phyloP scores from a whole-genome alignment of 2,888 invertebrate genomes.

The Ormyrus thymus region DNA sequence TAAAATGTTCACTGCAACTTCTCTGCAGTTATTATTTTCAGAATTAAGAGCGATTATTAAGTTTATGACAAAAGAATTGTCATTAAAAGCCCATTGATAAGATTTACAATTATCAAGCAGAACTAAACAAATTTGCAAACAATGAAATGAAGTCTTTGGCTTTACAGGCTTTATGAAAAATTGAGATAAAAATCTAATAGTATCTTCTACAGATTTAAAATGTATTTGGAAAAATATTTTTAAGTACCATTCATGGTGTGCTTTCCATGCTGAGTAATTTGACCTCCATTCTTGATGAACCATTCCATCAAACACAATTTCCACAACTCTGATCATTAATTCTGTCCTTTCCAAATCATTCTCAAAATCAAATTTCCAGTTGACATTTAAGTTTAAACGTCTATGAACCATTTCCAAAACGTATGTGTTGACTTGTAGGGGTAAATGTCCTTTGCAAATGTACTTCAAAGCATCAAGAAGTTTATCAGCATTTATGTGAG shows the following conservation, averaged over 20 bases:
- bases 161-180: slow-evolving; percentile 67
- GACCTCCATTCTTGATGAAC: slow-evolving; percentile 26
- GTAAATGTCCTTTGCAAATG: slow-evolving; percentile 66
- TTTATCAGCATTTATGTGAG: slow-evolving; percentile 68
- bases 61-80: slow-evolving; percentile 73
- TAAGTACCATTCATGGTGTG: slow-evolving; percentile 69
- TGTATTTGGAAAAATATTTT: slow-evolving; percentile 71
- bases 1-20: slow-evolving; percentile 78
- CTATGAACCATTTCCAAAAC: slow-evolving; percentile 72
- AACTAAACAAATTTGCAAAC: slow-evolving; percentile 70
- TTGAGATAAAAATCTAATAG: slow-evolving; percentile 67
- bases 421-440: slow-evolving; percentile 70
- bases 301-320: slow-evolving; percentile 69
- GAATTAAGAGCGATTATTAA: slow-evolving; percentile 79
- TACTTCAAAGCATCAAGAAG: slow-evolving; percentile 65
- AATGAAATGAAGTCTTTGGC: slow-evolving; percentile 65
- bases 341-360: slow-evolving; percentile 64
- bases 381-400: slow-evolving; percentile 66
- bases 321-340: slow-evolving; percentile 65
- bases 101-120: slow-evolving; percentile 69
- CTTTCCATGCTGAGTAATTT: slow-evolving; percentile 55
- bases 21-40: slow-evolving; percentile 77
- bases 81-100: slow-evolving; percentile 67
- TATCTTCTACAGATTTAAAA: slow-evolving; percentile 64
- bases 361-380: slow-evolving; percentile 67